Evolutionary conservation across 2,113 vertebrate genomes (phyloP).

Genomic region (Lophotis ruficrista): DNA sequence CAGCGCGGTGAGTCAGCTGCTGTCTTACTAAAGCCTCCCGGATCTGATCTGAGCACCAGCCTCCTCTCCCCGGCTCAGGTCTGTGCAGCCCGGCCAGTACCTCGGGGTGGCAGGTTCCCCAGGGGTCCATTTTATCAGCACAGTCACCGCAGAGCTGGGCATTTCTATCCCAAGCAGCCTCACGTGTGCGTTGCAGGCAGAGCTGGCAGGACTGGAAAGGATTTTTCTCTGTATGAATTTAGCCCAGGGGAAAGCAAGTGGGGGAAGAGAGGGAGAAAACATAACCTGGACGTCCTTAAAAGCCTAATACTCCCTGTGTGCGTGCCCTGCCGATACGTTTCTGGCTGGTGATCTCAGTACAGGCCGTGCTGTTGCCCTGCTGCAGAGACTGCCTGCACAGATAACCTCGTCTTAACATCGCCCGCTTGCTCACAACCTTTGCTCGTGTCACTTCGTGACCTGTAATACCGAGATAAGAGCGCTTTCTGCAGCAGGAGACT

Average conservation of each 20-base stretch:
- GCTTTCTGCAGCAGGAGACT: not conserved
- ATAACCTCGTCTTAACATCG: not conserved
- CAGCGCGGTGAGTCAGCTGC: not conserved
- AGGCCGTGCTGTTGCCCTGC: not conserved
- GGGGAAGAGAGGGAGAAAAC: not conserved
- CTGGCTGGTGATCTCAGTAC: not conserved
- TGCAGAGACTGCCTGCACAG: not conserved
- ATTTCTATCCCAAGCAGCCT: not conserved
- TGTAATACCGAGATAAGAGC: constrained; percentile 26
- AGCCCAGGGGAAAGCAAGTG: not conserved
- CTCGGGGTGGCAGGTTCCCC: not conserved
- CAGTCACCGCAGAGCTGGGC: not conserved
- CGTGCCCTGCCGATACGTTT: not conserved
- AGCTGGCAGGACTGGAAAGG: not conserved
- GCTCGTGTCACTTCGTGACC: not conserved
- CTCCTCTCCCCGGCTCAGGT: not conserved
- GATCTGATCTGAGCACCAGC: not conserved
- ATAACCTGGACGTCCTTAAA: not conserved
- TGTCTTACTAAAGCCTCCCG: not conserved
- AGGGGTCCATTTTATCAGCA: not conserved
- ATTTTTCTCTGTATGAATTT: not conserved
- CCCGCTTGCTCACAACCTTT: not conserved
- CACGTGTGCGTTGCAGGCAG: not conserved
- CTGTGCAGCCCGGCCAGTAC: not conserved
- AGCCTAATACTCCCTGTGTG: accelerated